Evolutionary conservation across 2,113 vertebrate genomes (phyloP), one percentile per base, ranked within the genome.

Genomic region (Triplophysa siluroides): DNA sequence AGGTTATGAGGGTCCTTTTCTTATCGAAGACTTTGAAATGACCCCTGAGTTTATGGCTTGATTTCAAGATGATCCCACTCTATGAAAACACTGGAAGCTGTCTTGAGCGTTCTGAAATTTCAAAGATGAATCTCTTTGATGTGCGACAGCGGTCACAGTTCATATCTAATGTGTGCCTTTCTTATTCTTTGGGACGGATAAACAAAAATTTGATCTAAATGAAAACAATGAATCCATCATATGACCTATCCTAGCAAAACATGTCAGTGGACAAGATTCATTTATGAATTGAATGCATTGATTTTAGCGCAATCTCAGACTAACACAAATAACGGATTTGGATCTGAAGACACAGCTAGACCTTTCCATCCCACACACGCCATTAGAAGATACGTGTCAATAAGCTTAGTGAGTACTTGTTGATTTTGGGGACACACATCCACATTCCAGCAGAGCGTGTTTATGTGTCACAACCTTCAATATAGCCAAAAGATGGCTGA

Each of bases 371-470:
- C 16, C 23, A 33, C 13, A 75, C 21, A 62, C 68, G 68, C 47
- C 84, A 84, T 91, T 88, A 87, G 85, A 84, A 71, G 52, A 0
- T 56, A 8, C 77, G 77, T 83, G 91, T 86, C 86, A 92, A 93
- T 91, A 85, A 85, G 87, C 71, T 78, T 87, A 83, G 83, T 83
- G 73, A 83, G 85, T 83, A 85, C 88, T 86, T 50, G 86, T 73
- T 79, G 87, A 81, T 89, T 92, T 89, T 89, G 66, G 72, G 67
- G 86, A 79, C 86, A 91, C 84, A 92, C 82, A 82, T 89, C 88
- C 4, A 92, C 90, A 93, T 93, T 93, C 92, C 89, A 86, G 45
- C 71, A 50, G 70, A 21, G 79, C 52, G 65, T 87, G 83, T 88
- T 85, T 85, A 60, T 85, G 66, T 80, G 76, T 70, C 38, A 62